phyloP scores from a whole-genome alignment of 2,888 invertebrate species.

The Pomacea canaliculata region DNA sequence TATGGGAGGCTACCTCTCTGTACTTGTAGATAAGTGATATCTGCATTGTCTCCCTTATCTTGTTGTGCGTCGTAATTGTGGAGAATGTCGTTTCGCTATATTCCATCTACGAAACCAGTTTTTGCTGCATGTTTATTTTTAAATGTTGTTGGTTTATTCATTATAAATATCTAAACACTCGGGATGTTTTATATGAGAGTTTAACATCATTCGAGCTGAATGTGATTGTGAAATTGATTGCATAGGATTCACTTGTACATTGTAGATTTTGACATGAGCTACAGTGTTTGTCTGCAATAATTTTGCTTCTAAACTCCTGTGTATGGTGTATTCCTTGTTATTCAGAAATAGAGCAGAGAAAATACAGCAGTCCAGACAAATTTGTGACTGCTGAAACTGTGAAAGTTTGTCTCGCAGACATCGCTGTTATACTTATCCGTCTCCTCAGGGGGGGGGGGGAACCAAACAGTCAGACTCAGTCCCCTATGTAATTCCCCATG shows the following conservation, averaged over 20 bases:
- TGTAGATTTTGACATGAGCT: no score
- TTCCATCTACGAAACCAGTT: no score
- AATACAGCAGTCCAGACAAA: not conserved
- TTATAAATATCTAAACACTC: not conserved
- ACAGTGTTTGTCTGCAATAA: no score
- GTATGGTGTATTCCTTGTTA: not conserved
- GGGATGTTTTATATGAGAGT: not conserved
- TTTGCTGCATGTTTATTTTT: no score
- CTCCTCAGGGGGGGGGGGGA: constrained; percentile 40
- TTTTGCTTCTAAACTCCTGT: no score
- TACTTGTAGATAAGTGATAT: no score
- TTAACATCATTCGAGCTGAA: not conserved
- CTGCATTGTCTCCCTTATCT: no score
- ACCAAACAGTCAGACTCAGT: constrained; percentile 41
- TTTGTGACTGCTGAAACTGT: constrained; percentile 29
- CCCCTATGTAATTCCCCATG: constrained; percentile 43
- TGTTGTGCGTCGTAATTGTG: no score
- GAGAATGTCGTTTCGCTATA: no score
- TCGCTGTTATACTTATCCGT: constrained; percentile 38
- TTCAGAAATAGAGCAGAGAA: not conserved
- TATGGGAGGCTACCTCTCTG: no score
- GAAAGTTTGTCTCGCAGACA: constrained; percentile 49
- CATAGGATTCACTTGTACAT: no score
- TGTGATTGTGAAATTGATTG: not conserved
- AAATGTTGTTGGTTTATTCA: no score